These are phyloP conservation scores for Caenorhabditis sp. DNA, from an alignment of 2,888 invertebrate genomes.

Conservation along the genomic window DNA sequence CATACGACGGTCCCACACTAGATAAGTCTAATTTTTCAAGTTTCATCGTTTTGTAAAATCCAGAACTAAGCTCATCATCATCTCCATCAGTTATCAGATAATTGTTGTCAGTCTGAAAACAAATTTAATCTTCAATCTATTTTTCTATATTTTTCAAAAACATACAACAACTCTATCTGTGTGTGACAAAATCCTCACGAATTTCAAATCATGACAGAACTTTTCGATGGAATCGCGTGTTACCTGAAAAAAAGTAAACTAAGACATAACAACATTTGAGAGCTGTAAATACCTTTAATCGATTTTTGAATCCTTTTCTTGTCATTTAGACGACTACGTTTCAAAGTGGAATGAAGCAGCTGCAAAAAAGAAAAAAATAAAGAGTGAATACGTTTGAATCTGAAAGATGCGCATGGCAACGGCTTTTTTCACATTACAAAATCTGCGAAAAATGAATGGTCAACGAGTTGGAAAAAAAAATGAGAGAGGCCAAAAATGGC, in stretches of 20 bases:
- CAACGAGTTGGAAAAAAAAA: not conserved
- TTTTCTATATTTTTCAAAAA: not conserved
- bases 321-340: conserved; percentile 13
- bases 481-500: not conserved
- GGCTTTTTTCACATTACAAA: not conserved
- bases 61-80: not conserved
- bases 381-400: not conserved
- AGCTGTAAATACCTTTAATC: conserved; percentile 20
- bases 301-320: conserved; percentile 26
- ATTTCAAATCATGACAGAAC: conserved; percentile 39
- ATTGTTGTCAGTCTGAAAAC: not conserved
- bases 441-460: not conserved
- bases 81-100: not conserved
- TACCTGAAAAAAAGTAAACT: conserved; percentile 12
- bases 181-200: conserved; percentile 24
- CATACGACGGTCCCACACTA: conserved; percentile 16
- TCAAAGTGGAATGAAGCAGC: conserved; percentile 1
- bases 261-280: not conserved
- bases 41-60: not conserved
- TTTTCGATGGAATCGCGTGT: conserved; percentile 35
- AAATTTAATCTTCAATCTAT: not conserved
- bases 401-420: not conserved
- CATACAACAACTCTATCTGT: conserved; percentile 17
- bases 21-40: conserved; percentile 26
- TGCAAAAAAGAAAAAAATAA: not conserved